Evolutionary conservation across 64 coral and sea anemone genomes (phyloP), one percentile per base, ranked within the genome.

Genomic region (Montipora cactus): DNA sequence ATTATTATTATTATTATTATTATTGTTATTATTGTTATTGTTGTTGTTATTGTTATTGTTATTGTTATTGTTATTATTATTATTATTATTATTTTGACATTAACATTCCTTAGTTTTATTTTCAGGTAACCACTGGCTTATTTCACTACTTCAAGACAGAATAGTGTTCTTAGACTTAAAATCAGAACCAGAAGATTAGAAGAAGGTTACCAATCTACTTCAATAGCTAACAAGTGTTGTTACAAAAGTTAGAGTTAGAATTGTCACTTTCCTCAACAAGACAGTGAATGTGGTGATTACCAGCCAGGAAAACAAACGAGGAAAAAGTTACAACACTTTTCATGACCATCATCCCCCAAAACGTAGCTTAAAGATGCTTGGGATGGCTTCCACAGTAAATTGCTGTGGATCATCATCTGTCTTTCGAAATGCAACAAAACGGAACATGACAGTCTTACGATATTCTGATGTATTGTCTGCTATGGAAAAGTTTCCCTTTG

Each of bases 401-500:
- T 11, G 25, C 12, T 1, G 75, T 47, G 84, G 84, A 67, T 87
- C 84, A 72, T 87, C 84, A 72, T 87, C 84, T 10, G 47, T 87
- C 22, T 70, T 68, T 9, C 72, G 46, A 22, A 87, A 47, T 87
- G 59, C 80, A 59, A 22, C 50, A 23, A 87, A 70, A 11, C 68
- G 84, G 84, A 87, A 87, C 18, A 87, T 87, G 19, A 87, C 19
- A 87, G 47, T 87, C 44, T 48, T 87, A 20, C 72, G 47, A 49
- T 87, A 74, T 46, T 11, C 23, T 44, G 57, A 87, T 21, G 28
- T 87, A 10, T 70, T 87, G 64, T 49, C 59, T 14, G 10, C 59
- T 14, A 64, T 64, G 59, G 59, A 64, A 14, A 64, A 15, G 59
- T 64, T 64, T 64, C 59, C 59, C 59, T 64, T 64, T 64, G 3